phyloP scores from a whole-genome alignment of 1,140 invertebrate genomes.

The Colletes latitarsis region DNA sequence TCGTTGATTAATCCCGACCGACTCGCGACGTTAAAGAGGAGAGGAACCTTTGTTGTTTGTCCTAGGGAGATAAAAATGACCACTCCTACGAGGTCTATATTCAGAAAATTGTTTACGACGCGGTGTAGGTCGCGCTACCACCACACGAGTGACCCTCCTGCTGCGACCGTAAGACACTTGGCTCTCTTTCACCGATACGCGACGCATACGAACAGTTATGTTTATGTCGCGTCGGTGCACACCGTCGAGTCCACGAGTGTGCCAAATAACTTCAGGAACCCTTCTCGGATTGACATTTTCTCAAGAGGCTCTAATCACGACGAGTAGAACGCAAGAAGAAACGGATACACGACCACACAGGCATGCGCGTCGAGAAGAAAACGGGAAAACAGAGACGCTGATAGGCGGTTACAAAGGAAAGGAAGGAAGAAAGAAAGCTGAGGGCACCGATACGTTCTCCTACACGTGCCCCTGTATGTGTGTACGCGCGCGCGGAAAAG shows the following conservation, averaged over 20 bases:
- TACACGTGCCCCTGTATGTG: no score
- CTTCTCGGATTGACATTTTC: conserved; percentile 39
- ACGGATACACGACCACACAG: background rate
- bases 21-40: conserved; percentile 19
- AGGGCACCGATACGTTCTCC: background rate
- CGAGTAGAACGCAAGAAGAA: conserved; percentile 23
- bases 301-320: conserved; percentile 48
- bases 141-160: no score
- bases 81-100: conserved; percentile 20
- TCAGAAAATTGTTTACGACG: conserved; percentile 37
- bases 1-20: conserved; percentile 18
- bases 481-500: background rate
- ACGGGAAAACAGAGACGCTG: background rate
- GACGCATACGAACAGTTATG: conserved; percentile 22
- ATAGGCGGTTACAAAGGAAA: background rate
- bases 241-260: background rate
- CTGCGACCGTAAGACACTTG: background rate
- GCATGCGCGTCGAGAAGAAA: background rate
- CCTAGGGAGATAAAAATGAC: conserved; percentile 15
- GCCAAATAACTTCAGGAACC: conserved; percentile 1
- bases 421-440: conserved; percentile 15
- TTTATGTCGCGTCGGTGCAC: conserved; percentile 7
- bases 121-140: background rate
- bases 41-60: conserved; percentile 1
- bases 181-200: background rate